phyloP scores from a whole-genome alignment of 2,797 vertebrate genomes.

The Eurystomus glaucurus region DNA sequence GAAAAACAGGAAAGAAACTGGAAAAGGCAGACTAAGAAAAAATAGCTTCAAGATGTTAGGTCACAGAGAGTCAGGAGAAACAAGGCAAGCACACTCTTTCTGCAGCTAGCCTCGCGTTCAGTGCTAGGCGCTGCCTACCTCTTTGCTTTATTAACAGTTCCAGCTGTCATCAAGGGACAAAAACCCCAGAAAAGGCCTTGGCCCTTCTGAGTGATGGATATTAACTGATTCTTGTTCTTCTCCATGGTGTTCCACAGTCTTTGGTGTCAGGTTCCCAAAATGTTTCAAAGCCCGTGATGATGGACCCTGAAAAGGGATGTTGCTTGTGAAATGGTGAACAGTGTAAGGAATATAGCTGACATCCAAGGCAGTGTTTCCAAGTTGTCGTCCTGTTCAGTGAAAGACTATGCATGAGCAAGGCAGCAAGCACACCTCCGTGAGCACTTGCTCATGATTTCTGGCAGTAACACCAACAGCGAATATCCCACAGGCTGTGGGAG shows the following conservation, averaged over 20 bases:
- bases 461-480: rapidly evolving
- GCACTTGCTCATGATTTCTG: not conserved
- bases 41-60: not conserved
- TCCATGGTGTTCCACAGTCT: not conserved
- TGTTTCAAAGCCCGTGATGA: not conserved
- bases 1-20: not conserved
- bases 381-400: rapidly evolving
- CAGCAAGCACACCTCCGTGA: not conserved
- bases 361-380: not conserved
- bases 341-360: not conserved
- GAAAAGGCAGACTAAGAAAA: not conserved
- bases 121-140: not conserved
- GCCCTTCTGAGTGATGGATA: not conserved
- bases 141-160: not conserved
- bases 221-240: not conserved
- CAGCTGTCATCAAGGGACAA: not conserved
- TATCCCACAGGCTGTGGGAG: not conserved
- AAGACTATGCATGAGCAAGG: not conserved
- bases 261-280: not conserved
- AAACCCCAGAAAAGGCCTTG: not conserved
- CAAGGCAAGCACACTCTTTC: not conserved
- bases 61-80: not conserved
- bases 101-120: not conserved
- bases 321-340: rapidly evolving
- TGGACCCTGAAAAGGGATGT: not conserved